These are phyloP conservation scores for Alsophila aescularia DNA, from an alignment of 2,888 invertebrate species.

Conservation along the genomic window DNA sequence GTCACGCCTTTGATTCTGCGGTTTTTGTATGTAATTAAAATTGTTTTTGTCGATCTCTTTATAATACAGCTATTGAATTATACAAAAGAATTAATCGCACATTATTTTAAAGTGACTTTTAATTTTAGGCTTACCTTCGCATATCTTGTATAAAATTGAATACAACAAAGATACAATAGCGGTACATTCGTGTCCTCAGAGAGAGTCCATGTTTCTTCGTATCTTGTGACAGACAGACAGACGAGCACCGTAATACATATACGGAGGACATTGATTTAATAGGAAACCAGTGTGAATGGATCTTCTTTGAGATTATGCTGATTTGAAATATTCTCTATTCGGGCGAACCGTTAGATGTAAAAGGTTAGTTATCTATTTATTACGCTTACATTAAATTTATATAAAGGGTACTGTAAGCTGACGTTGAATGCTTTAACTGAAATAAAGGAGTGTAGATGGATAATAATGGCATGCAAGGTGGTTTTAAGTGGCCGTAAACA, in stretches of 20 bases:
- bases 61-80: conserved; percentile 7
- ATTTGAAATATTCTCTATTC: conserved; percentile 54
- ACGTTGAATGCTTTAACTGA: not conserved
- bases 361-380: conserved; percentile 23
- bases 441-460: not conserved
- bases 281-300: conserved; percentile 60
- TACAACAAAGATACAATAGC: conserved; percentile 32
- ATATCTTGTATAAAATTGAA: not conserved
- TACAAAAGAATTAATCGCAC: not conserved
- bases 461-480: not conserved
- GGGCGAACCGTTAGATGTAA: conserved; percentile 21
- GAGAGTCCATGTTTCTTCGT: conserved; percentile 53
- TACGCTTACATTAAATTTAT: conserved; percentile 32
- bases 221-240: conserved; percentile 59
- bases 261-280: conserved; percentile 75
- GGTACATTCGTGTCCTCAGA: conserved; percentile 30
- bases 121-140: not conserved
- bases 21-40: conserved; percentile 42
- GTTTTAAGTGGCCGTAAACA: conserved; percentile 10
- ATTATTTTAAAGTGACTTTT: not conserved
- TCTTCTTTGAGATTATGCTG: conserved; percentile 50
- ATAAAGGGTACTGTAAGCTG: conserved; percentile 16
- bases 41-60: conserved; percentile 24
- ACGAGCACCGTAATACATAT: conserved; percentile 56
- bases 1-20: conserved; percentile 71